A percentile compares a stretch with the other conserved stretches of the same genome.
Evolutionary conservation across 92 coral and sea anemone species (phyloP).

Genomic region (Plumapathes pennacea): DNA sequence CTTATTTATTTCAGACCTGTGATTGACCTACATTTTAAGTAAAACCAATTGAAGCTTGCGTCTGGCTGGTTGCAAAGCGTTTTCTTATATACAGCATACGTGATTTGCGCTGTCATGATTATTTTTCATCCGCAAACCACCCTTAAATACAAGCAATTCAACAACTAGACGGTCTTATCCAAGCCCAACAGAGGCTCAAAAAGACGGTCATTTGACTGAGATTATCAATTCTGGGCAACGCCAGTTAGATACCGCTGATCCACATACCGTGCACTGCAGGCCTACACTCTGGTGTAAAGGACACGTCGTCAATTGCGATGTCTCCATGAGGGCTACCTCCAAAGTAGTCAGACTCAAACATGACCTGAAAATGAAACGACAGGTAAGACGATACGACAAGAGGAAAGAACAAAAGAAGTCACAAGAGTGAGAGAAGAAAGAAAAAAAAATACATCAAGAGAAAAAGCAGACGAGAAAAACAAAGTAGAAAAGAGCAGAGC

Average conservation of each 20-base stretch:
- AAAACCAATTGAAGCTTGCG: too few species aligned
- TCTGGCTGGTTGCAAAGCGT: too few species aligned
- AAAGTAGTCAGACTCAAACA: conserved; percentile 62
- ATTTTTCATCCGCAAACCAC: too few species aligned
- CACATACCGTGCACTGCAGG: conserved; percentile 56
- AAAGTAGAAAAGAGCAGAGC: background rate
- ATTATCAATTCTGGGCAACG: too few species aligned
- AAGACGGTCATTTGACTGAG: too few species aligned
- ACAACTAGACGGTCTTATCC: too few species aligned
- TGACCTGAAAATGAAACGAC: conserved; percentile 34
- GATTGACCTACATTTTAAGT: too few species aligned
- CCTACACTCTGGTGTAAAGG: conserved; percentile 81
- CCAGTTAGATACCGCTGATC: background rate
- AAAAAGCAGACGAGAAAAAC: background rate
- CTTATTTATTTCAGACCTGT: too few species aligned
- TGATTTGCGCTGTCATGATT: too few species aligned
- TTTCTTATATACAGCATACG: too few species aligned
- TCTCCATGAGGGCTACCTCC: conserved; percentile 54
- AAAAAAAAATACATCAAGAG: background rate
- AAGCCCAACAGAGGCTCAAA: too few species aligned
- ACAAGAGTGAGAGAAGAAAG: background rate
- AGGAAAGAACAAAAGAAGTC: background rate
- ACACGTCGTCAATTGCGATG: conserved; percentile 76
- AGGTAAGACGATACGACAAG: background rate
- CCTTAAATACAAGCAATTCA: too few species aligned